Conservation (phyloP, 2,113 vertebrate species). For the Cervus canadensis region DNA sequence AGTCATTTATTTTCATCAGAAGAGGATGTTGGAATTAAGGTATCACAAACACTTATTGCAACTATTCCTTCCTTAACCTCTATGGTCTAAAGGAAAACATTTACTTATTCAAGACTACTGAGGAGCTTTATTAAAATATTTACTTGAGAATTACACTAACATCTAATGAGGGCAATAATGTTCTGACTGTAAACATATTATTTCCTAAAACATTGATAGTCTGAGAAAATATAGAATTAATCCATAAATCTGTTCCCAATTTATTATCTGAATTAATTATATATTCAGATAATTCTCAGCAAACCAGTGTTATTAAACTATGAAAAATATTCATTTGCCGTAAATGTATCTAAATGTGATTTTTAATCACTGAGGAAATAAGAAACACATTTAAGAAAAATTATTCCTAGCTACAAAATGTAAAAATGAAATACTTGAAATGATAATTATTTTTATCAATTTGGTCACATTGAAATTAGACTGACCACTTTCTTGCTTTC, state of each 20-base stretch:
- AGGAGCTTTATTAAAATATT: constrained; percentile 67
- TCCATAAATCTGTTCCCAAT: constrained; percentile 23
- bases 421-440: constrained; percentile 13
- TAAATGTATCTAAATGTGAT: neutral
- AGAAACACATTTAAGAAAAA: constrained; percentile 6
- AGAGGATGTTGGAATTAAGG: constrained; percentile 52
- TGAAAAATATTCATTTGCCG: neutral
- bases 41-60: constrained; percentile 67
- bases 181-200: constrained; percentile 48
- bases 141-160: constrained; percentile 55
- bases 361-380: constrained; percentile 26
- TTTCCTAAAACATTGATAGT: constrained; percentile 24
- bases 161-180: constrained; percentile 60
- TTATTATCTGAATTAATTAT: constrained; percentile 27
- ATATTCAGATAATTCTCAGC: neutral
- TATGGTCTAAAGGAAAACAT: constrained; percentile 68
- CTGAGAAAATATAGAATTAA: constrained; percentile 45
- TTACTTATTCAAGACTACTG: constrained; percentile 65
- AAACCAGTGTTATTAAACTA: neutral
- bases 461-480: neutral
- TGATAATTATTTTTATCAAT: neutral
- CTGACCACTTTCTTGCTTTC: neutral
- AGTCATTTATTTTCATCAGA: constrained; percentile 19
- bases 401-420: neutral
- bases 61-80: constrained; percentile 63